Conservation (phyloP, 1,140 invertebrate genomes). For the Nymphalis io region DNA sequence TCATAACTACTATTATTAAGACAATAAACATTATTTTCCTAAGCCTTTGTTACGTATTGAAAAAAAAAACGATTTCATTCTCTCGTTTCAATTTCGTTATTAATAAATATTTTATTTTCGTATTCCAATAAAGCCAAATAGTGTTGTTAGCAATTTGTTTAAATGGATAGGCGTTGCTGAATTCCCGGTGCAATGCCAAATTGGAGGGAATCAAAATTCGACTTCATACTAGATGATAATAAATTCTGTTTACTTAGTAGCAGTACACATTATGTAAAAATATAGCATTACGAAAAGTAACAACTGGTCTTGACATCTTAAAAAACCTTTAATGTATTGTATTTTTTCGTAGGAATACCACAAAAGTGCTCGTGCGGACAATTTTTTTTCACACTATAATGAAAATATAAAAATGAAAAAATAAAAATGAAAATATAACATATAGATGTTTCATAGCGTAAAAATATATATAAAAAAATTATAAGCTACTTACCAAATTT, state of each 20-base stretch:
- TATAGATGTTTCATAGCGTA: no score
- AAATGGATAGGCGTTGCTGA: slow-evolving; percentile 6
- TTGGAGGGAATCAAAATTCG: slow-evolving; percentile 22
- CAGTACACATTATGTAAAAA: no score
- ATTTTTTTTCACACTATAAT: no score
- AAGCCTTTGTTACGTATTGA: slow-evolving; percentile 29
- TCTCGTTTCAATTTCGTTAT: slow-evolving; percentile 2
- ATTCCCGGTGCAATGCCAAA: slow-evolving; percentile 14
- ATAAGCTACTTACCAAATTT: no score
- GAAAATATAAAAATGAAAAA: no score
- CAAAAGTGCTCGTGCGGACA: no score
- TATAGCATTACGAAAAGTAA: no score
- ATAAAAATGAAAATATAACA: no score
- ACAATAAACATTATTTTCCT: slow-evolving; percentile 38
- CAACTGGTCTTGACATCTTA: no score
- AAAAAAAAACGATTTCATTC: slow-evolving; percentile 8
- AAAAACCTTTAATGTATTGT: no score
- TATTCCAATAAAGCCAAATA: slow-evolving; percentile 12
- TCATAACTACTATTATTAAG: neutral
- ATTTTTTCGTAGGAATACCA: no score
- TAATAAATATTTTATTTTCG: slow-evolving; percentile 17
- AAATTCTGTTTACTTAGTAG: neutral
- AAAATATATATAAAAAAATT: no score
- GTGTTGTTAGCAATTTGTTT: slow-evolving; percentile 14
- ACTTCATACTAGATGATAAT: slow-evolving; percentile 1